Percentiles rank a stretch among this genome's conserved stretches.
phyloP scores from a whole-genome alignment of 2,888 invertebrate genomes.

The Ochropacha duplaris region DNA sequence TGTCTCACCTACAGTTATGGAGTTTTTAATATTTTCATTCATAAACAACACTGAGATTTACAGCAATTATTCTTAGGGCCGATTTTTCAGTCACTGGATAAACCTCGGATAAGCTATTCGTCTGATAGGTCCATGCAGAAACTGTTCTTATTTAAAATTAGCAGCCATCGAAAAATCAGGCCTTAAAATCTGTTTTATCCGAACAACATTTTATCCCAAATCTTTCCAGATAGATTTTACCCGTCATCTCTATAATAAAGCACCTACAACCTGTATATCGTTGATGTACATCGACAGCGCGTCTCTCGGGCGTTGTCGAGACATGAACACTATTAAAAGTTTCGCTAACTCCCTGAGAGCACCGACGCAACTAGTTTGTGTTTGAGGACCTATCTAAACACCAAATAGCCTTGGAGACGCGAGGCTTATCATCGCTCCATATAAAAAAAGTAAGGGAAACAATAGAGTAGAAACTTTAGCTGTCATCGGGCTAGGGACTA shows the following conservation, averaged over 20 bases:
- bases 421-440: conserved; percentile 6
- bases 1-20: too few species aligned
- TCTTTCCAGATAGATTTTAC: neutral
- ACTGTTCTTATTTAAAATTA: too few species aligned
- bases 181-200: too few species aligned
- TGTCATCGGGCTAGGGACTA: neutral
- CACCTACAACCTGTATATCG: conserved; percentile 32
- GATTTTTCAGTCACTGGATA: too few species aligned
- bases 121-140: too few species aligned
- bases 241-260: conserved; percentile 19
- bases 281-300: conserved; percentile 38
- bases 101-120: too few species aligned
- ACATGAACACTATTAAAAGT: conserved; percentile 78
- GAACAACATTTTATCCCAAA: neutral
- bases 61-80: too few species aligned
- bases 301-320: conserved; percentile 43
- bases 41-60: too few species aligned
- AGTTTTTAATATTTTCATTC: too few species aligned
- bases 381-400: conserved; percentile 48
- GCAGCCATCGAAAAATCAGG: too few species aligned
- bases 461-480: conserved; percentile 2
- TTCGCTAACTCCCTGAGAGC: conserved; percentile 59
- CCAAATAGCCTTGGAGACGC: conserved; percentile 25
- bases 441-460: conserved; percentile 5
- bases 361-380: conserved; percentile 66